Evolutionary conservation across 2,888 invertebrate species (phyloP).

Genomic region (Pseudoips prasinana): DNA sequence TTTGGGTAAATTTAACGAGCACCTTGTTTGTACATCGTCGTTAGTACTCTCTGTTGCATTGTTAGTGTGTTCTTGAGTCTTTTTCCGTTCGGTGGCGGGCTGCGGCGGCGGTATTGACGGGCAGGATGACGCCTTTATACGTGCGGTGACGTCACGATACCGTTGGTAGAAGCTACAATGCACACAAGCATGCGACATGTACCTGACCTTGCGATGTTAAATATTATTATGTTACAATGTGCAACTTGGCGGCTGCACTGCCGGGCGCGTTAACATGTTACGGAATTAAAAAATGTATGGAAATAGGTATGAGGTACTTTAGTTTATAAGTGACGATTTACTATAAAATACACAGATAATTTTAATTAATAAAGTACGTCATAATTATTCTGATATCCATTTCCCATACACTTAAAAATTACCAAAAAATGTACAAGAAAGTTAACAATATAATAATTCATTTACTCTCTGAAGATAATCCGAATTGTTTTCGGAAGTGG

Average conservation of each 20-base stretch:
- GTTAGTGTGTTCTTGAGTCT: conserved; percentile 56
- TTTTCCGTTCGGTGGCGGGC: conserved; percentile 61
- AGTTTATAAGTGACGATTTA: too few species aligned
- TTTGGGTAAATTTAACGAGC: conserved; percentile 49
- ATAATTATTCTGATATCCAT: too few species aligned
- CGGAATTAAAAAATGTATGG: too few species aligned
- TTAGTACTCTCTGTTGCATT: conserved; percentile 60
- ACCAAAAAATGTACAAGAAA: too few species aligned
- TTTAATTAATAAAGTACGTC: too few species aligned
- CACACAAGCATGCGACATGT: conserved; percentile 52
- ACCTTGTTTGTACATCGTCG: conserved; percentile 72
- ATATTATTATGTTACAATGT: conserved; percentile 15
- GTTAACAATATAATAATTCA: too few species aligned
- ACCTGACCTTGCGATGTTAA: conserved; percentile 30
- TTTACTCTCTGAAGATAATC: too few species aligned
- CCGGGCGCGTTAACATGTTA: too few species aligned
- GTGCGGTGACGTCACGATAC: conserved; percentile 92
- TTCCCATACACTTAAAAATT: too few species aligned
- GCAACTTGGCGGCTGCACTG: conserved; percentile 1
- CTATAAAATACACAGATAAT: too few species aligned
- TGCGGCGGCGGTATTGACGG: conserved; percentile 86
- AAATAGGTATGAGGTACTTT: too few species aligned
- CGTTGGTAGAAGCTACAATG: conserved; percentile 92
- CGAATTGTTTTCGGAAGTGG: too few species aligned
- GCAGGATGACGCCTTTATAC: conserved; percentile 93